Base-by-base conservation (phyloP, 1,140 invertebrate genomes). In the Probaryconus sp. region DNA sequence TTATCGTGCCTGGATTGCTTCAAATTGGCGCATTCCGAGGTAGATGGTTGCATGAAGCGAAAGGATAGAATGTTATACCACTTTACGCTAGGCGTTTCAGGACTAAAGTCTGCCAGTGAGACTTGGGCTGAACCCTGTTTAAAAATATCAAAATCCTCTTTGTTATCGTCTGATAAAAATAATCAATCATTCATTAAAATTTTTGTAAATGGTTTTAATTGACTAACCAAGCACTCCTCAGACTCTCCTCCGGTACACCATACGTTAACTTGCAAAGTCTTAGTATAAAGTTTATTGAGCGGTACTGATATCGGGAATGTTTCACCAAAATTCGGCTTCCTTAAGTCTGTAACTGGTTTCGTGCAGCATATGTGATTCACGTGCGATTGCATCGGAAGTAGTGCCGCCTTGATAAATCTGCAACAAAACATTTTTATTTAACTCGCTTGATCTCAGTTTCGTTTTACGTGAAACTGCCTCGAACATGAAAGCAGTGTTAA, bases 61-160 rank as follows among this genome's bases (percentile, higher is more conserved):
- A 96, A 95, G 78, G 94, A 95, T 7, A 98, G 89, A 50, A 98
- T 94, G 83, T 98, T 98, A 88, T 98, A 98, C 97, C 97, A 98
- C 84, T 95, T 95, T 16, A 94, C 90, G 10, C 92, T 93, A 16
- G 93, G 91, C 7, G 90, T 90, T 64, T 96, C 94, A 1, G 94
- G 91, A 83, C 94, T 94, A 83, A 98, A 98, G 87, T 98, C 96
- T 50, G 97, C 97, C 76, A 98, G 88, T 83, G 96, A 98, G 55
- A 98, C 95, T 92, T 98, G 96, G 50, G 95, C 94, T 84, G 95
- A 97, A 81, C 96, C 97, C 96, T 98, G 87, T 79, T 79, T 78
- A 69, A 76, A 76, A 77, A 71, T 51, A 65, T 58, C n/a, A 18
- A 67, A 6, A 26, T 14, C 37, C 63, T 48, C 6, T 24, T 2